A percentile compares a stretch with the other conserved stretches of the same genome.
Conservation (phyloP, 2,797 vertebrate genomes). For the Sebastiscus albofasciatus region DNA sequence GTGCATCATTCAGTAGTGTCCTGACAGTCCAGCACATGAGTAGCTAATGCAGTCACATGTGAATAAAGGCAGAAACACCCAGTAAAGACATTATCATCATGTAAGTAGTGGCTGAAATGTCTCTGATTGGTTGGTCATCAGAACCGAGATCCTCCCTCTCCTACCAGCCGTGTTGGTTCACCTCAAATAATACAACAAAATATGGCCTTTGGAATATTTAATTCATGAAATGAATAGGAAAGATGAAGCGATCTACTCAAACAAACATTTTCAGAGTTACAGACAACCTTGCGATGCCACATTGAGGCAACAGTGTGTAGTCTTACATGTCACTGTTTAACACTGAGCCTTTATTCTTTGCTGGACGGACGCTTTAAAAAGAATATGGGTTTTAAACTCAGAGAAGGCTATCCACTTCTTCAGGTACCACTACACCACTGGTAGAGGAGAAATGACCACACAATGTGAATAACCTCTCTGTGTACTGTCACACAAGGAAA, state of each 20-base stretch:
- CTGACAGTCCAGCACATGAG: too few relatives aligned
- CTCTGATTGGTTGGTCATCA: not conserved
- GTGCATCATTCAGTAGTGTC: too few relatives aligned
- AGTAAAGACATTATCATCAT: not conserved
- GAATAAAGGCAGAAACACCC: not conserved
- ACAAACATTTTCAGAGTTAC: not conserved
- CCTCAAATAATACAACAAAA: not conserved
- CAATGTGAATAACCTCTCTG: not conserved
- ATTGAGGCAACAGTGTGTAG: not conserved
- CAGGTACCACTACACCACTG: not conserved
- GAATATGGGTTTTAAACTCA: not conserved
- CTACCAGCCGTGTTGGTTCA: not conserved
- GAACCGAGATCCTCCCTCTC: not conserved
- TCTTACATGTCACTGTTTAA: not conserved
- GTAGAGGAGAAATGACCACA: too few relatives aligned
- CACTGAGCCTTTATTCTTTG: not conserved
- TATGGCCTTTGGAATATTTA: not conserved
- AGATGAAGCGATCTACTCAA: not conserved
- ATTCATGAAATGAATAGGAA: not conserved
- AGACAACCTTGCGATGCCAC: not conserved
- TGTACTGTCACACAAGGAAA: not conserved
- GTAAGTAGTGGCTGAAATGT: not conserved
- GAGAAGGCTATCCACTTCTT: not conserved
- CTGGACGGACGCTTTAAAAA: not conserved
- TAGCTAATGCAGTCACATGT: too few relatives aligned